Conservation (phyloP, 92 coral and sea anemone species). For the Actinernus sp. region DNA sequence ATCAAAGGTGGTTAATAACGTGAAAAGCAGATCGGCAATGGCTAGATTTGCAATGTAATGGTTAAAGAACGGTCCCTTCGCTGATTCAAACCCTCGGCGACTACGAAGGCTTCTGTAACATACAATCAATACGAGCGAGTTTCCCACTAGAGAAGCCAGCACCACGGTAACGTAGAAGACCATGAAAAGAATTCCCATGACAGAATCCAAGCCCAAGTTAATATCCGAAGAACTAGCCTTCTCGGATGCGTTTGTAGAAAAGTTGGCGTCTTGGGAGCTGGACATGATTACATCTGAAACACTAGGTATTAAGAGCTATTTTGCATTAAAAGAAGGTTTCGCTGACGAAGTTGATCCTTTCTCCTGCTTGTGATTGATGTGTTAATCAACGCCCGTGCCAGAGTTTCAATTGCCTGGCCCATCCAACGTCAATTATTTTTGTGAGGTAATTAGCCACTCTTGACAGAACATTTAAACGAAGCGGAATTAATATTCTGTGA, state of each 20-base stretch:
- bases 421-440: conserved; percentile 5
- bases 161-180: conserved; percentile 59
- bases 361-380: conserved; percentile 27
- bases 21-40: conserved; percentile 77
- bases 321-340: too few species aligned
- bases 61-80: conserved; percentile 68
- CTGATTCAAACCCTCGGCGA: conserved; percentile 14
- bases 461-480: conserved; percentile 24
- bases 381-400: background rate
- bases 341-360: background rate
- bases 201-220: conserved; percentile 32
- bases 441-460: conserved; percentile 27
- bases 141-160: conserved; percentile 60
- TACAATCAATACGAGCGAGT: conserved; percentile 56
- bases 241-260: background rate
- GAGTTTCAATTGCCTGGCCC: background rate
- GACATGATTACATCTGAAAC: background rate
- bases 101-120: conserved; percentile 44
- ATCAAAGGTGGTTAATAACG: conserved; percentile 67
- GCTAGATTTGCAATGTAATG: conserved; percentile 74
- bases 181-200: conserved; percentile 62
- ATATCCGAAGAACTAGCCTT: conserved; percentile 2
- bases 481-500: conserved; percentile 7
- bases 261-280: background rate
- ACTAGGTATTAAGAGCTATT: background rate